Percentiles rank a stretch among this genome's conserved stretches.
Conservation (phyloP, 2,888 invertebrate genomes). For the Bombylius discolor region DNA sequence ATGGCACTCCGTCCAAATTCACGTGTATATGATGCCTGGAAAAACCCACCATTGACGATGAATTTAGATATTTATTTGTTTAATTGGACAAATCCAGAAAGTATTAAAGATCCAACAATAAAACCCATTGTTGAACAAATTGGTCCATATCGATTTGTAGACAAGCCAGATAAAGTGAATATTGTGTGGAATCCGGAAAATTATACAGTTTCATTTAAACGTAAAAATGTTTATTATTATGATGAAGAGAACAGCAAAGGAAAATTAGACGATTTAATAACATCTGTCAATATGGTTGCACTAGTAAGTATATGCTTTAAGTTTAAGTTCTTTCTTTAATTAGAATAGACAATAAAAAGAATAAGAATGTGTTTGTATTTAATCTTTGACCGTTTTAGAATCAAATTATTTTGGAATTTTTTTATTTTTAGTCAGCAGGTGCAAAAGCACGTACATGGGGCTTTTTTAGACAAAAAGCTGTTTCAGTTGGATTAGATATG, state of each 20-base stretch:
- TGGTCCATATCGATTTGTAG: constrained; percentile 54
- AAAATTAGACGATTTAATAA: constrained; percentile 53
- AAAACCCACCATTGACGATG: constrained; percentile 48
- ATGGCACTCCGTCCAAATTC: constrained; percentile 48
- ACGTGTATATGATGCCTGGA: constrained; percentile 55
- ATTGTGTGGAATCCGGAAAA: constrained; percentile 58
- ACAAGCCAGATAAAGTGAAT: constrained; percentile 57
- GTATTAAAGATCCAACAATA: constrained; percentile 39
- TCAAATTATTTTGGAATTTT: constrained; percentile 4
- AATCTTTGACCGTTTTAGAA: not conserved
- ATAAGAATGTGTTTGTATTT: not conserved
- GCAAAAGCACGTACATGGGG: constrained; percentile 43
- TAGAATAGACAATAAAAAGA: not conserved
- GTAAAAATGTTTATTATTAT: constrained; percentile 55
- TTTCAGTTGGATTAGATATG: constrained; percentile 46
- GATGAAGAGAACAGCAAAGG: constrained; percentile 53
- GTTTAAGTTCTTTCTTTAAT: not conserved
- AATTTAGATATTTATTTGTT: constrained; percentile 56
- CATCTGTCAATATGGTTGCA: constrained; percentile 62
- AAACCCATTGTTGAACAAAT: constrained; percentile 44
- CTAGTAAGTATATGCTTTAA: constrained; percentile 45
- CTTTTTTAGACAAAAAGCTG: constrained; percentile 41
- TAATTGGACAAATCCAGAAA: constrained; percentile 69
- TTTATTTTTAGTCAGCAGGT: constrained; percentile 36
- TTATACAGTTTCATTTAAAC: constrained; percentile 57